Percentiles rank a stretch among this genome's conserved stretches.
Conservation (phyloP, 2,888 invertebrate species). For the Timandra comae region DNA sequence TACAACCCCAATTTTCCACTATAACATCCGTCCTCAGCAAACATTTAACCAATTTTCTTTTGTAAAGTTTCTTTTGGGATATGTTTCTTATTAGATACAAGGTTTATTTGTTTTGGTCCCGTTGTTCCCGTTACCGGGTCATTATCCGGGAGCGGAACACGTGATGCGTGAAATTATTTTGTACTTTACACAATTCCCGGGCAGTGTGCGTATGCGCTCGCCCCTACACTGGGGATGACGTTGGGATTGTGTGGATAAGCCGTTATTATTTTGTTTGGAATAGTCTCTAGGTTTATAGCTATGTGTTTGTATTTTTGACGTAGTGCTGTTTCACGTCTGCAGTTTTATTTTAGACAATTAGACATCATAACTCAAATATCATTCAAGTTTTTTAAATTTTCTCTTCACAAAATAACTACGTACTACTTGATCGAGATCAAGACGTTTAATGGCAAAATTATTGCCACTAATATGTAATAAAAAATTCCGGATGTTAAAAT, state of each 20-base stretch:
- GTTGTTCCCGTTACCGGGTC: conserved; percentile 53
- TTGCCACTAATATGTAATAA: too few relatives aligned
- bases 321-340: too few relatives aligned
- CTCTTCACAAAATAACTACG: too few relatives aligned
- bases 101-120: conserved; percentile 59
- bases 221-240: conserved; percentile 30
- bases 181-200: conserved; percentile 70
- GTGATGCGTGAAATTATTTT: conserved; percentile 77
- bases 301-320: too few relatives aligned
- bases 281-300: too few relatives aligned
- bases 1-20: not conserved
- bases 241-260: conserved; percentile 35
- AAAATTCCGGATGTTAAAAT: too few relatives aligned
- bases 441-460: too few relatives aligned
- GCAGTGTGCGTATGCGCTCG: conserved; percentile 56
- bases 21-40: conserved; percentile 12
- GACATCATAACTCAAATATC: too few relatives aligned
- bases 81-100: conserved; percentile 30
- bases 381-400: too few relatives aligned
- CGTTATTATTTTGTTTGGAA: conserved; percentile 2
- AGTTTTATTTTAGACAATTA: too few relatives aligned
- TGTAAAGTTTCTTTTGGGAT: conserved; percentile 21
- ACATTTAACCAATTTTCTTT: conserved; percentile 27
- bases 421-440: too few relatives aligned
- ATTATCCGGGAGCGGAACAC: conserved; percentile 66